phyloP scores from a whole-genome alignment of 2,888 invertebrate species.

The Thymelicus acteon region DNA sequence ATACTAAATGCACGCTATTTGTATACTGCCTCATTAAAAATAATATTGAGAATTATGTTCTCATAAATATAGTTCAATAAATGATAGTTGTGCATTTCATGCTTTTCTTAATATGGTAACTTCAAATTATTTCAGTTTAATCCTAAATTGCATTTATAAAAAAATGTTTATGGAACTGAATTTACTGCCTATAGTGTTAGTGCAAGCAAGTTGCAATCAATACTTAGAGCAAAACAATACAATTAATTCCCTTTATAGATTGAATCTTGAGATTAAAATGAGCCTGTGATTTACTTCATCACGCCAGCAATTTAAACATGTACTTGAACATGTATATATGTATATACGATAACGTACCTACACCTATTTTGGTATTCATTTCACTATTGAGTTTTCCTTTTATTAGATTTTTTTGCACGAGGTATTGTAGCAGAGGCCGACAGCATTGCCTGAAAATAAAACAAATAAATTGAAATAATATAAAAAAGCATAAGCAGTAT shows the following conservation, averaged over 20 bases:
- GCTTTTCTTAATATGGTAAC: constrained; percentile 52
- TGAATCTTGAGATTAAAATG: constrained; percentile 1
- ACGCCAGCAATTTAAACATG: constrained; percentile 17
- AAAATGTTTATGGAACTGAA: background rate
- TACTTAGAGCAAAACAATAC: background rate
- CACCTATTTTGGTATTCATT: constrained; percentile 47
- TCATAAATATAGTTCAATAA: constrained; percentile 55
- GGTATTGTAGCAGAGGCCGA: constrained; percentile 89
- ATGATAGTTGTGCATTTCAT: constrained; percentile 63
- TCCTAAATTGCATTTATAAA: constrained; percentile 4
- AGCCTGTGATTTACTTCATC: constrained; percentile 34
- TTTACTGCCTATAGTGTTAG: background rate
- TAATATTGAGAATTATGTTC: constrained; percentile 63
- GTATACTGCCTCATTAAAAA: constrained; percentile 17
- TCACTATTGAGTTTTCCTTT: constrained; percentile 87
- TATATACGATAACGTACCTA: constrained; percentile 42
- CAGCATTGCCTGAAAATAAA: constrained; percentile 87
- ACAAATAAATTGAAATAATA: constrained; percentile 66
- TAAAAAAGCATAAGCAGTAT: constrained; percentile 63
- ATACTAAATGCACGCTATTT: constrained; percentile 22
- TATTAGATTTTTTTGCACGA: constrained; percentile 89
- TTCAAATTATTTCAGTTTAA: constrained; percentile 9
- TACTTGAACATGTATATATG: constrained; percentile 13
- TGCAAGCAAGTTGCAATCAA: background rate
- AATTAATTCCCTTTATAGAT: background rate